phyloP scores from a whole-genome alignment of 30 jellyfish, hydroid and myxozoan genomes.

The Nemopilema nomurai region DNA sequence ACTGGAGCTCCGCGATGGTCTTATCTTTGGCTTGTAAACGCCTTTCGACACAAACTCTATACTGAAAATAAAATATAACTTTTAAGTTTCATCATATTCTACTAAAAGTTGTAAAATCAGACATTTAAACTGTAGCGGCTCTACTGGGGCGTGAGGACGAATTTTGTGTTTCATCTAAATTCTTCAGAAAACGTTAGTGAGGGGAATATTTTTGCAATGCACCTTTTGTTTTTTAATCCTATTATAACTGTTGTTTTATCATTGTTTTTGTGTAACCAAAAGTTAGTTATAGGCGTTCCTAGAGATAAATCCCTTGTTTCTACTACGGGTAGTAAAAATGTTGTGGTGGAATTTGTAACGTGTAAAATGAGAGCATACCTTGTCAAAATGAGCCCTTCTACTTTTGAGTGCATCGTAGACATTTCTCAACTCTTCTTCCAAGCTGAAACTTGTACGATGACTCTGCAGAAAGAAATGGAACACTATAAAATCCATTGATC shows the following conservation, averaged over 20 bases:
- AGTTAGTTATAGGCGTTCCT: not conserved
- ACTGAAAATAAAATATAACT: not conserved
- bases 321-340: not conserved
- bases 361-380: not conserved
- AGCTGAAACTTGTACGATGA: not conserved
- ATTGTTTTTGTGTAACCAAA: not conserved
- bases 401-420: not conserved
- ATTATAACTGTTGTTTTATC: no score
- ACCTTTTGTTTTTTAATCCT: not conserved
- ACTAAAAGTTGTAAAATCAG: not conserved
- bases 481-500: not conserved
- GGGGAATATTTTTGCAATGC: not conserved
- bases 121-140: not conserved
- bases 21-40: not conserved
- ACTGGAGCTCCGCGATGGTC: not conserved
- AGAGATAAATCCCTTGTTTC: not conserved
- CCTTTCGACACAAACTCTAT: not conserved
- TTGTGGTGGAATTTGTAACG: not conserved
- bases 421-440: not conserved
- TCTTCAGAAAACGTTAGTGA: not conserved
- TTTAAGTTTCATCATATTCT: not conserved
- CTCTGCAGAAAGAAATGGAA: not conserved
- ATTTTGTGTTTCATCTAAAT: not conserved
- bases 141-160: not conserved
- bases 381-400: not conserved